Base-by-base conservation (phyloP, 2,888 invertebrate species). In the Chrysolina haemoptera region DNA sequence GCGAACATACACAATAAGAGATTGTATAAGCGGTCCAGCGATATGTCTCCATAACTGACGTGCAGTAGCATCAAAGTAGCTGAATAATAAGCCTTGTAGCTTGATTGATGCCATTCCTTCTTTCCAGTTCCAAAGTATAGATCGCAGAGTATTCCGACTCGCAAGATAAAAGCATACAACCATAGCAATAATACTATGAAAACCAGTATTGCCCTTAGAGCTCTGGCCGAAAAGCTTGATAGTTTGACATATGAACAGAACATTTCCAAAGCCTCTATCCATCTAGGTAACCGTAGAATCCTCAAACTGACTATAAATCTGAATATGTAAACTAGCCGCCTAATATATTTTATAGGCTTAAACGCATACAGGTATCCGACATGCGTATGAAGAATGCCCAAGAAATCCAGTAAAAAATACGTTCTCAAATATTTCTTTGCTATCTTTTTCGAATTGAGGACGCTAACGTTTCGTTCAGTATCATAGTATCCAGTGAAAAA, bases 401-500 rank as follows among this genome's bases (percentile, higher is more conserved):
- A 4, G 10, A 71, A 12, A 14, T 76, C 78, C 4, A 72, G 48
- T 10, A 74, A 1, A 40, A 78, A 74, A 46, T 66, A 74, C 0
- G 20, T 48, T 3, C 48, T 63, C 1, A 77, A n/a, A 50, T 78
- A 78, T 59, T 50, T 71, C 70, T 68, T 78, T 12, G 71, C 59
- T 10, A 78, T 71, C 20, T 48, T 40, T 16, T 41, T 64, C 10
- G 67, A 71, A 9, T 66, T 71, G 70, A 78, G 46, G 9, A 78
- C 50, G 4, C 77, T 73, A n/a, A 68, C 73, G 41, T 74, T 70
- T 6, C 11, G 70, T 46, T 75, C 71, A 11, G 50, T 62, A 20
- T 78, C 74, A 48, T 76, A 76, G 59, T 78, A 80, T 16, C 81
- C 81, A 35, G 80, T 79, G 22, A 75, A 77, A 53, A 79, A 80